These are phyloP conservation scores for Aquatica leii DNA, from an alignment of 2,888 invertebrate species.

Conservation along the genomic window DNA sequence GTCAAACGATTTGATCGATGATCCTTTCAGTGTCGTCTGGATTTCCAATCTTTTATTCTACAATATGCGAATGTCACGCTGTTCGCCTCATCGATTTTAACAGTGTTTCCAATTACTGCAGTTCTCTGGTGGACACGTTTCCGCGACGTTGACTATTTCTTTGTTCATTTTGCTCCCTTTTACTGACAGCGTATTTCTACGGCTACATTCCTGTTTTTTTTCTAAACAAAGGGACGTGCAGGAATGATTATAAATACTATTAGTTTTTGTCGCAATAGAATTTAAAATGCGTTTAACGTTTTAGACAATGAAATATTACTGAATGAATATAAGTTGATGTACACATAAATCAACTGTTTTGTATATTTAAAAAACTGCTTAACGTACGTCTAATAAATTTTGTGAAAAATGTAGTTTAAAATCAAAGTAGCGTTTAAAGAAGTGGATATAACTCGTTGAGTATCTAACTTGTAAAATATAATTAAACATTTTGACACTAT, in stretches of 20 bases:
- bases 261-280: constrained; percentile 16
- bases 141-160: constrained; percentile 36
- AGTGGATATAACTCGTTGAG: too few relatives aligned
- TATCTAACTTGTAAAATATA: too few relatives aligned
- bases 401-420: too few relatives aligned
- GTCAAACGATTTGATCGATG: constrained; percentile 38
- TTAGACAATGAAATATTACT: too few relatives aligned
- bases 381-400: too few relatives aligned
- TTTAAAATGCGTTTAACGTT: constrained; percentile 7
- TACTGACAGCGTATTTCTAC: constrained; percentile 28
- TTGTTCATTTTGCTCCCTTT: constrained; percentile 31
- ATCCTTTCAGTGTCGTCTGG: constrained; percentile 34
- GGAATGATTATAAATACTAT: constrained; percentile 32
- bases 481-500: too few relatives aligned
- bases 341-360: neutral
- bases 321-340: neutral
- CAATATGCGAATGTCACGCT: constrained; percentile 30
- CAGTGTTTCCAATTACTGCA: constrained; percentile 36
- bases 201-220: constrained; percentile 26
- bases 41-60: constrained; percentile 34
- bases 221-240: constrained; percentile 23
- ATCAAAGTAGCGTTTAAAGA: too few relatives aligned
- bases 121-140: constrained; percentile 34
- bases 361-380: too few relatives aligned
- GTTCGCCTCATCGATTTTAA: constrained; percentile 33